These are phyloP conservation scores for Drosophila macrothrix DNA, from an alignment of 2,888 invertebrate species.

Conservation along the genomic window DNA sequence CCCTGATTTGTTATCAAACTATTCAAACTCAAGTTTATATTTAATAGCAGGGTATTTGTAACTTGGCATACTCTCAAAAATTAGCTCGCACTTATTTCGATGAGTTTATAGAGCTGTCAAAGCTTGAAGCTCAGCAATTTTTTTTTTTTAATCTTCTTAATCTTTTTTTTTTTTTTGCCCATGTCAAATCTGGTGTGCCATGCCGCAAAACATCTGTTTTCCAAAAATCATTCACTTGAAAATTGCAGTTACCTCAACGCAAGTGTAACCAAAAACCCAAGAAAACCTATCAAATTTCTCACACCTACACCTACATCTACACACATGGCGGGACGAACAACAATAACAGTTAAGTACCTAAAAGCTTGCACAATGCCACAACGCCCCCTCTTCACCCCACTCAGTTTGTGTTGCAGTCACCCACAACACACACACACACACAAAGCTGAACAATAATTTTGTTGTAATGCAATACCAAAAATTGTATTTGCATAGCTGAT, in stretches of 20 bases:
- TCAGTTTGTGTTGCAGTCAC: constrained; percentile 37
- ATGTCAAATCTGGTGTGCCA: background rate
- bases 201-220: constrained; percentile 28
- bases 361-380: constrained; percentile 72
- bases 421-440: constrained; percentile 17
- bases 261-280: constrained; percentile 47
- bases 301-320: constrained; percentile 59
- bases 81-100: background rate
- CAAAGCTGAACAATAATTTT: constrained; percentile 65
- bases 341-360: constrained; percentile 50
- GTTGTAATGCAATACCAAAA: constrained; percentile 77
- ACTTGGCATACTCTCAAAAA: background rate
- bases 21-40: background rate
- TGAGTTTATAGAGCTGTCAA: constrained; percentile 20
- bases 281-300: constrained; percentile 68
- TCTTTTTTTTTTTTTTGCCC: background rate
- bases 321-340: constrained; percentile 30
- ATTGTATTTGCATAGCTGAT: constrained; percentile 68
- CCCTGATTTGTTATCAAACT: background rate
- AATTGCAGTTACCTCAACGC: constrained; percentile 57
- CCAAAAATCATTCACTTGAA: constrained; percentile 59
- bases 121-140: background rate
- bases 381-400: background rate
- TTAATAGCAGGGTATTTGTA: background rate
- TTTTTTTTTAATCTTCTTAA: background rate